Percentiles rank a stretch among this genome's conserved stretches.
Conservation (phyloP, 2,888 invertebrate species). For the Eucriotettix oculatus region DNA sequence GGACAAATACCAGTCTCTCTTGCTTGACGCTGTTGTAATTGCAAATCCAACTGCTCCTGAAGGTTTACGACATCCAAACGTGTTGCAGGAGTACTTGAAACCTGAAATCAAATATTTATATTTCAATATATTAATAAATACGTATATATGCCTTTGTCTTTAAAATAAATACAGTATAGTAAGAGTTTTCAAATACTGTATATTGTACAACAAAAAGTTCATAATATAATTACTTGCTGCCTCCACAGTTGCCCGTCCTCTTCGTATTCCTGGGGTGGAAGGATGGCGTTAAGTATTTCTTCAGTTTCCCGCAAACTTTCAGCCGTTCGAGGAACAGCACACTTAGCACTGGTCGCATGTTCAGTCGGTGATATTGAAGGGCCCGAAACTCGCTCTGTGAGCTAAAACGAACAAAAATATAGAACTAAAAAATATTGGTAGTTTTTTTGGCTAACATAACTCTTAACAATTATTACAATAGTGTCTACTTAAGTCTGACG, state of each 20-base stretch:
- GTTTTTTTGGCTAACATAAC: too few species aligned
- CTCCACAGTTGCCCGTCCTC: conserved; percentile 85
- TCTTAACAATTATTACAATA: too few species aligned
- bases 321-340: neutral
- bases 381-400: too few species aligned
- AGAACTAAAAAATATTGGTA: too few species aligned
- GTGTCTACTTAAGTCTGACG: too few species aligned
- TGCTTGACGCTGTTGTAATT: conserved; percentile 80
- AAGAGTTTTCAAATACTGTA: too few species aligned
- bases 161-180: too few species aligned
- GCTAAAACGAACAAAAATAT: too few species aligned
- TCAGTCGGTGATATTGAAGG: too few species aligned
- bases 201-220: too few species aligned
- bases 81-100: conserved; percentile 92
- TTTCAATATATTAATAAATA: too few species aligned
- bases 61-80: conserved; percentile 88
- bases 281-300: conserved; percentile 81
- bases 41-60: conserved; percentile 87
- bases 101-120: conserved; percentile 30
- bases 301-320: conserved; percentile 47
- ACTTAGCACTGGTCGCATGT: neutral
- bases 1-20: conserved; percentile 94
- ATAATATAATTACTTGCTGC: conserved; percentile 41
- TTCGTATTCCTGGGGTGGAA: conserved; percentile 91
- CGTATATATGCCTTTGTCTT: too few species aligned